Evolutionary conservation across 2,888 invertebrate genomes (phyloP).

Genomic region (Ochropleura plecta): DNA sequence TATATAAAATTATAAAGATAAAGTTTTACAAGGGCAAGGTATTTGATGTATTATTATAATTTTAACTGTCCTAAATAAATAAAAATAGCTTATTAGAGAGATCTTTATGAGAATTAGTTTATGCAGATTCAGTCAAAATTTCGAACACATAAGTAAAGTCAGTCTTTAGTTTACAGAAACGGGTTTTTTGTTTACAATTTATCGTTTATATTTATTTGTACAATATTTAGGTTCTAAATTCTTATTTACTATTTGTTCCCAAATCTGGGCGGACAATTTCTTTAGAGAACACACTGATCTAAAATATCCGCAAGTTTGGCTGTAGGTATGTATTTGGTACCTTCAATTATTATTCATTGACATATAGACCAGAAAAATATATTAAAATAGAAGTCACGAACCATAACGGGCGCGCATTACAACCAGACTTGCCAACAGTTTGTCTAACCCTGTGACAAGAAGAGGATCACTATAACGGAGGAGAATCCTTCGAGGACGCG

Average conservation of each 20-base stretch:
- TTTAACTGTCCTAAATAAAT: slow-evolving; percentile 10
- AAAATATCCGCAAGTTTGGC: not conserved
- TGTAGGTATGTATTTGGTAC: not conserved
- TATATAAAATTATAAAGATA: not conserved
- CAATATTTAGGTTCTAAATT: slow-evolving; percentile 40
- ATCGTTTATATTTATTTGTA: slow-evolving; percentile 51
- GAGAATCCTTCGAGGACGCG: not conserved
- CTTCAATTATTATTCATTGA: not conserved
- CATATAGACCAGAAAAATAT: not conserved
- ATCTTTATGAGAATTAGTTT: not conserved
- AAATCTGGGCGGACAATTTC: not conserved
- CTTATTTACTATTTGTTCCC: slow-evolving; percentile 17
- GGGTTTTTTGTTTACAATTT: slow-evolving; percentile 5
- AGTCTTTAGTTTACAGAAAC: slow-evolving; percentile 49
- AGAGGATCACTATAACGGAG: not conserved
- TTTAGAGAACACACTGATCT: slow-evolving; percentile 11
- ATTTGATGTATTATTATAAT: not conserved
- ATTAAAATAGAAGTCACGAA: not conserved
- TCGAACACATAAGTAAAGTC: slow-evolving; percentile 11
- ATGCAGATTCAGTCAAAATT: slow-evolving; percentile 10
- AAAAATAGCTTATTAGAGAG: not conserved
- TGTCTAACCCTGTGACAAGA: not conserved
- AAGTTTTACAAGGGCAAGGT: not conserved
- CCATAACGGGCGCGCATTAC: not conserved
- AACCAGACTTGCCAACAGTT: not conserved